Evolutionary conservation across 2,113 vertebrate genomes (phyloP).

Genomic region (Passer domesticus): DNA sequence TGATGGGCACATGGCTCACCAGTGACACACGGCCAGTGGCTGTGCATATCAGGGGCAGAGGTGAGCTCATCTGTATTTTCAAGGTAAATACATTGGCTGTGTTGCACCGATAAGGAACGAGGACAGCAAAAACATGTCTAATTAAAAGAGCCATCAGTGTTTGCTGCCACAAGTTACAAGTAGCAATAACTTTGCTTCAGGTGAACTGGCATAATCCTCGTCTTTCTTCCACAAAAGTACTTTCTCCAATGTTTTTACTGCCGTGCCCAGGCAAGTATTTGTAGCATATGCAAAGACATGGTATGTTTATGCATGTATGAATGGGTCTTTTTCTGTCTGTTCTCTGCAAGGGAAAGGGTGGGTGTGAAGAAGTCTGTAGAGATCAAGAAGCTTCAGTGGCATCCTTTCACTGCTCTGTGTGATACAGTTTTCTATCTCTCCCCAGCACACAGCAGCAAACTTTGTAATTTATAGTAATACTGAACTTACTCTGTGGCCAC

Average conservation of each 20-base stretch:
- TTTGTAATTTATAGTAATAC: neutral
- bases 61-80: constrained; percentile 13
- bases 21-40: neutral
- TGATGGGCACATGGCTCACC: constrained; percentile 37
- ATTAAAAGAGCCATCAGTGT: neutral
- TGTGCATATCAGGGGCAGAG: neutral
- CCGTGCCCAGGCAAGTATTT: neutral
- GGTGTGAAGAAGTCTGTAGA: neutral
- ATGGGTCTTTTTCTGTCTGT: neutral
- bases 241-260: neutral
- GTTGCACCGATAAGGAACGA: fast-evolving
- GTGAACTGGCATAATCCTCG: neutral
- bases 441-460: neutral
- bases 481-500: neutral
- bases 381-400: neutral
- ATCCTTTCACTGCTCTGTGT: neutral
- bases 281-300: neutral
- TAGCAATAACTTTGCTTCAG: neutral
- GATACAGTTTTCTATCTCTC: neutral
- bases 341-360: neutral
- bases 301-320: neutral
- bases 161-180: neutral
- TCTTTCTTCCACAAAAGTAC: neutral
- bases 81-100: neutral
- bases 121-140: neutral